Conservation (phyloP, 2,888 invertebrate genomes). For the Diplazon laetatorius region DNA sequence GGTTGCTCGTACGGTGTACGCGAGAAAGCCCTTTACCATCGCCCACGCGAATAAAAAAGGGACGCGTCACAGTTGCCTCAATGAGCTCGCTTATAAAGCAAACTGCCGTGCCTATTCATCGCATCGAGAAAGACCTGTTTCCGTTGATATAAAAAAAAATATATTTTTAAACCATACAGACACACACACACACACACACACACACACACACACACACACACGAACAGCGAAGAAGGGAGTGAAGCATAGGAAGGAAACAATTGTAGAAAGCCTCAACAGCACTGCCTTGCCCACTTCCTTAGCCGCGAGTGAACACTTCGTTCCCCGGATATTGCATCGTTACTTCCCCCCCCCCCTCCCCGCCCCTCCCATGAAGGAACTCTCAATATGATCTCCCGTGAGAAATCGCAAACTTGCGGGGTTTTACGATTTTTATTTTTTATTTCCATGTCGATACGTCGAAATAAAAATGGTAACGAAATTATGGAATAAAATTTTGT, state of each 20-base stretch:
- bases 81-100: constrained; percentile 30
- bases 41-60: constrained; percentile 53
- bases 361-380: too few relatives aligned
- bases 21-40: constrained; percentile 23
- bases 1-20: neutral
- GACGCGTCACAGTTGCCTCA: constrained; percentile 24
- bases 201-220: too few relatives aligned
- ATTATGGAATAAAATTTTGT: too few relatives aligned
- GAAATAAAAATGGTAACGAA: too few relatives aligned
- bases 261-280: constrained; percentile 53
- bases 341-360: constrained; percentile 39
- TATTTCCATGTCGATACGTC: too few relatives aligned
- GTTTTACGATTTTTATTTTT: neutral
- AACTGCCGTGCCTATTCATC: constrained; percentile 46
- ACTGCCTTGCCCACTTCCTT: constrained; percentile 60
- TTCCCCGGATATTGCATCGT: constrained; percentile 40
- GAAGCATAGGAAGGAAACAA: constrained; percentile 42
- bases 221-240: constrained; percentile 20
- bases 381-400: constrained; percentile 42
- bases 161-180: neutral
- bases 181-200: too few relatives aligned
- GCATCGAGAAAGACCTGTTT: constrained; percentile 60
- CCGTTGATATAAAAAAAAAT: constrained; percentile 52
- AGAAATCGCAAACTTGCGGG: constrained; percentile 17
- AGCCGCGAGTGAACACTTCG: constrained; percentile 31